phyloP scores from a whole-genome alignment of 2,113 vertebrate species.

The Poeciliopsis retropinna region DNA sequence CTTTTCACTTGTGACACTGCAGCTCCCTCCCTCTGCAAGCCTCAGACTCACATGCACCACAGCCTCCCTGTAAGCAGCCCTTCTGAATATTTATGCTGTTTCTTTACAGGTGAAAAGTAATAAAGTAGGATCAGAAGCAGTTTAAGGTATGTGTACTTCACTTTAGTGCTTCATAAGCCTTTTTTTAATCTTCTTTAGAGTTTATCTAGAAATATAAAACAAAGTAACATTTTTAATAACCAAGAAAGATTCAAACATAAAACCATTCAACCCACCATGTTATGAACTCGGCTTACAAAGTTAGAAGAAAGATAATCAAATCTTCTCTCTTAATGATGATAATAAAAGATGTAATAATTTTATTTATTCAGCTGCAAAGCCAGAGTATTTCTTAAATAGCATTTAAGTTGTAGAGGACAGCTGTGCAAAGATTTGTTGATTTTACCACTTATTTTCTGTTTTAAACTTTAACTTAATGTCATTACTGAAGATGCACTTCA shows the following conservation, averaged over 20 bases:
- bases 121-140: slow-evolving; percentile 36
- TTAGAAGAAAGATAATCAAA: too few species aligned
- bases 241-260: neutral
- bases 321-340: too few species aligned
- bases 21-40: slow-evolving; percentile 68
- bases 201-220: neutral
- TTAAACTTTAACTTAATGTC: too few species aligned
- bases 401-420: too few species aligned
- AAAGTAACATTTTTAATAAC: neutral
- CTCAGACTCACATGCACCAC: slow-evolving; percentile 50
- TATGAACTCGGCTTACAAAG: too few species aligned
- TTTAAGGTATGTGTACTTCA: slow-evolving; percentile 30
- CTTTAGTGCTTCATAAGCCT: slow-evolving; percentile 1
- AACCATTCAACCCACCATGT: neutral
- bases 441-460: too few species aligned
- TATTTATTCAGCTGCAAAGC: too few species aligned
- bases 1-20: slow-evolving; percentile 78
- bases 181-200: slow-evolving; percentile 3
- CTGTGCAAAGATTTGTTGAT: too few species aligned
- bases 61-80: slow-evolving; percentile 11
- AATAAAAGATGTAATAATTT: too few species aligned
- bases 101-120: slow-evolving; percentile 53
- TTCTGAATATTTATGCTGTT: slow-evolving; percentile 50
- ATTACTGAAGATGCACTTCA: too few species aligned
- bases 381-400: too few species aligned